These are phyloP conservation scores for Metellina segmentata DNA, from an alignment of 2,888 invertebrate species.

Conservation along the genomic window DNA sequence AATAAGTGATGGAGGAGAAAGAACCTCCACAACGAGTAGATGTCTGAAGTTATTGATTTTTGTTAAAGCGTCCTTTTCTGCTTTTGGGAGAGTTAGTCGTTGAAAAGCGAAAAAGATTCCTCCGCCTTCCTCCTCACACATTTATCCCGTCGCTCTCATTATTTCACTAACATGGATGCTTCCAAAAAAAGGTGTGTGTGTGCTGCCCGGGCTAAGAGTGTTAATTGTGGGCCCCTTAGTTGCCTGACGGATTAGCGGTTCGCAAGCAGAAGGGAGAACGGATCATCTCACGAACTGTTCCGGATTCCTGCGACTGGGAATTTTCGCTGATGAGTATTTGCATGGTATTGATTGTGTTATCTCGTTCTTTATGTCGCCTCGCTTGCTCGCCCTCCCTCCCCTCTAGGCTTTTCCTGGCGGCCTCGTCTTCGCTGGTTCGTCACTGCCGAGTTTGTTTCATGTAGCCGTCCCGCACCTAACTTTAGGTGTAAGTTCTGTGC, in stretches of 20 bases:
- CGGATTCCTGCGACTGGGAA: conserved; percentile 15
- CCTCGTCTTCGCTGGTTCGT: not conserved
- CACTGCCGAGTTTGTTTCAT: not conserved
- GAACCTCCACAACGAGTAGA: conserved; percentile 76
- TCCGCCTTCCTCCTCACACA: conserved; percentile 24
- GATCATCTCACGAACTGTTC: too few relatives aligned
- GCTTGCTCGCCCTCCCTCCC: not conserved
- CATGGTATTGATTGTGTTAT: conserved; percentile 73
- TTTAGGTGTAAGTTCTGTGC: too few relatives aligned
- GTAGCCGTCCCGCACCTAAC: not conserved
- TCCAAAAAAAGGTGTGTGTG: conserved; percentile 40
- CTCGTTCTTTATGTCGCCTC: conserved; percentile 16
- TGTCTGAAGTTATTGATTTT: conserved; percentile 77
- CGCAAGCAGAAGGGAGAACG: not conserved
- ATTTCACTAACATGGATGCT: conserved; percentile 65
- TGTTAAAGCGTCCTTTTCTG: conserved; percentile 76
- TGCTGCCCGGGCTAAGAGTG: not conserved
- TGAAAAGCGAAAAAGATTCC: conserved; percentile 65
- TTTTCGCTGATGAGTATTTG: conserved; percentile 63
- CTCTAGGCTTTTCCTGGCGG: conserved; percentile 8
- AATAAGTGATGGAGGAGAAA: conserved; percentile 61
- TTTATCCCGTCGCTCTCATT: conserved; percentile 64
- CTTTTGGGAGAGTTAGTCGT: conserved; percentile 71
- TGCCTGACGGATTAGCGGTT: conserved; percentile 17
- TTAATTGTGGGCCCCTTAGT: conserved; percentile 47